Percentiles rank a stretch among this genome's conserved stretches.
phyloP scores from a whole-genome alignment of 2,797 vertebrate genomes.

The Poeciliopsis paucimaculata region DNA sequence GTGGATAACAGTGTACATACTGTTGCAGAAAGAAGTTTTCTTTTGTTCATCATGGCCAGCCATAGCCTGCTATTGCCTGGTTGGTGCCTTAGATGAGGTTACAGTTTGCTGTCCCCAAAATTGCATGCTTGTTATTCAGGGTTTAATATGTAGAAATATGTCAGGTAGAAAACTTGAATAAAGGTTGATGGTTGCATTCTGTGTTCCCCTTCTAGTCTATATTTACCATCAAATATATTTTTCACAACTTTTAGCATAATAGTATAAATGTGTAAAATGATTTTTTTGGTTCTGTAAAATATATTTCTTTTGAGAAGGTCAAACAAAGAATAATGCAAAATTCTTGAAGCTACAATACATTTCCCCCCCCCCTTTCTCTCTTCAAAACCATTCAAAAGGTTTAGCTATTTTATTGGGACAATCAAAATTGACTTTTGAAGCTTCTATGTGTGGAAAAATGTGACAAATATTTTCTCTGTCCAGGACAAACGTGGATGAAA shows the following conservation, averaged over 20 bases:
- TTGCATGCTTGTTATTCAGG: not conserved
- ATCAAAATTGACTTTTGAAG: not conserved
- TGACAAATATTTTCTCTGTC: not conserved
- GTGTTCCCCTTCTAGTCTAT: not conserved
- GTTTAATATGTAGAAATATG: not conserved
- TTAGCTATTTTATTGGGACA: not conserved
- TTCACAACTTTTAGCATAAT: not conserved
- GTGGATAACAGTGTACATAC: not conserved
- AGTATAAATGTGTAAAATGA: not conserved
- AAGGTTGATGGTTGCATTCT: not conserved
- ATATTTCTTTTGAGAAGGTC: not conserved
- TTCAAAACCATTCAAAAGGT: not conserved
- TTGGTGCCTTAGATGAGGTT: not conserved
- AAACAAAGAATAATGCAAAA: not conserved
- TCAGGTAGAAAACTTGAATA: not conserved
- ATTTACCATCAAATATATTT: slow-evolving; percentile 1
- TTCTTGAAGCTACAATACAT: not conserved
- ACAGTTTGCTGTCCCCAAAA: not conserved
- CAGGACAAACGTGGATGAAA: not conserved
- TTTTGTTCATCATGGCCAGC: not conserved
- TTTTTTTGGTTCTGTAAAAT: not conserved
- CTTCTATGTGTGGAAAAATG: not conserved
- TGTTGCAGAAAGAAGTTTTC: not conserved
- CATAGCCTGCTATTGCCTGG: not conserved
- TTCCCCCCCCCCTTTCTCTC: not conserved